A percentile compares a stretch with the other conserved stretches of the same genome.
Conservation (phyloP, 1,140 invertebrate genomes). For the Lucilia sericata region DNA sequence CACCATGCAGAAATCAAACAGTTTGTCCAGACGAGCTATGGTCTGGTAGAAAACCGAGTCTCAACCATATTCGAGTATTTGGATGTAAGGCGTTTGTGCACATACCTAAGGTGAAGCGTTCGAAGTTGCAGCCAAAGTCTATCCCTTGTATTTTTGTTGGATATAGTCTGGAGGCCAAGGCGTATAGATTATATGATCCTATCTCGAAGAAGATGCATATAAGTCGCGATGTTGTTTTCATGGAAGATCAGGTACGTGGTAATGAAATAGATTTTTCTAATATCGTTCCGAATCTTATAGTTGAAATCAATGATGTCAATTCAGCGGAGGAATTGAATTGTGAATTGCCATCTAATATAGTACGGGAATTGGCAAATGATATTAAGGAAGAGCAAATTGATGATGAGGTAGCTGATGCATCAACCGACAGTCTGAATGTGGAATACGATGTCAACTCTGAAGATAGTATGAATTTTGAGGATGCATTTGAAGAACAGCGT, state of each 20-base stretch:
- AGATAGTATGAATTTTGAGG: neutral
- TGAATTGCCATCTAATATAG: neutral
- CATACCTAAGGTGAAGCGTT: constrained; percentile 50
- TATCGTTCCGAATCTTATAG: neutral
- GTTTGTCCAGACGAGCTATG: constrained; percentile 50
- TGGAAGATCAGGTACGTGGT: constrained; percentile 46
- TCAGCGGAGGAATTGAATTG: neutral
- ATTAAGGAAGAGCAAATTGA: neutral
- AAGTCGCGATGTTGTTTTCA: constrained; percentile 57
- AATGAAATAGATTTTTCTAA: neutral
- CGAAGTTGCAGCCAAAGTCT: constrained; percentile 55
- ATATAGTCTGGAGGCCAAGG: constrained; percentile 56
- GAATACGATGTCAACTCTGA: neutral
- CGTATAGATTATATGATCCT: constrained; percentile 47
- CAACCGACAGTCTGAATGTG: neutral
- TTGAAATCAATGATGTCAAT: constrained; percentile 5
- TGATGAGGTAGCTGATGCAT: neutral
- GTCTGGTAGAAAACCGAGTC: constrained; percentile 48
- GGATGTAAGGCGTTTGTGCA: constrained; percentile 48
- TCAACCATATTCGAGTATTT: constrained; percentile 48
- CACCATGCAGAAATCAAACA: constrained; percentile 11
- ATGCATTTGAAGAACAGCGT: neutral
- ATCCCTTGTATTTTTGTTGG: constrained; percentile 57
- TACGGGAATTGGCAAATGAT: neutral
- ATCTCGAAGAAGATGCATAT: constrained; percentile 51